These are phyloP conservation scores for Clavelina lepadiformis DNA, from an alignment of 23 tunicate genomes.

Conservation along the genomic window DNA sequence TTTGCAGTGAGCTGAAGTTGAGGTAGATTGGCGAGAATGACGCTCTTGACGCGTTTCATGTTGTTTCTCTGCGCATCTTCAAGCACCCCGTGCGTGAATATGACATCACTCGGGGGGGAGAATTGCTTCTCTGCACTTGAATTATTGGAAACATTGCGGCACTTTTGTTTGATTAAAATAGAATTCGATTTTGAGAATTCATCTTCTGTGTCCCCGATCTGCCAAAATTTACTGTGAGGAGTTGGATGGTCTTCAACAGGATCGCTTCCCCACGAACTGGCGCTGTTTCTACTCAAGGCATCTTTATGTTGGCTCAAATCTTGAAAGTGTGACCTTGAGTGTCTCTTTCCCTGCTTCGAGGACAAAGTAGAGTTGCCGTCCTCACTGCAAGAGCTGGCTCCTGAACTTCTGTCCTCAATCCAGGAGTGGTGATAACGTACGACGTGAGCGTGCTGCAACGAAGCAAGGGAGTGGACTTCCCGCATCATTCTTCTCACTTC, in stretches of 20 bases:
- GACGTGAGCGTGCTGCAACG: conserved; percentile 55
- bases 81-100: conserved; percentile 57
- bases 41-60: conserved; percentile 51
- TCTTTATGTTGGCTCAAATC: not conserved
- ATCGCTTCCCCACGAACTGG: not conserved
- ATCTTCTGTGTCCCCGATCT: conserved; percentile 7
- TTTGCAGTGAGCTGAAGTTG: not conserved
- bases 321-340: not conserved
- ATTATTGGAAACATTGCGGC: not conserved
- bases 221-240: conserved; percentile 11
- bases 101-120: conserved; percentile 29
- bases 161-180: not conserved
- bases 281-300: not conserved
- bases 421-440: conserved; percentile 73
- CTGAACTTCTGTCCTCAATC: conserved; percentile 17
- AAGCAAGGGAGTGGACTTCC: conserved; percentile 71
- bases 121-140: not conserved
- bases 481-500: conserved; percentile 35
- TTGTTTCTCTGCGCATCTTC: conserved; percentile 3
- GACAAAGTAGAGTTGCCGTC: not conserved
- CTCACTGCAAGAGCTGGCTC: not conserved
- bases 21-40: conserved; percentile 4
- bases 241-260: not conserved
- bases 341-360: not conserved
- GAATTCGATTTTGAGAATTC: not conserved